phyloP scores from a whole-genome alignment of 2,888 invertebrate genomes.

The Synergus laeviventris region DNA sequence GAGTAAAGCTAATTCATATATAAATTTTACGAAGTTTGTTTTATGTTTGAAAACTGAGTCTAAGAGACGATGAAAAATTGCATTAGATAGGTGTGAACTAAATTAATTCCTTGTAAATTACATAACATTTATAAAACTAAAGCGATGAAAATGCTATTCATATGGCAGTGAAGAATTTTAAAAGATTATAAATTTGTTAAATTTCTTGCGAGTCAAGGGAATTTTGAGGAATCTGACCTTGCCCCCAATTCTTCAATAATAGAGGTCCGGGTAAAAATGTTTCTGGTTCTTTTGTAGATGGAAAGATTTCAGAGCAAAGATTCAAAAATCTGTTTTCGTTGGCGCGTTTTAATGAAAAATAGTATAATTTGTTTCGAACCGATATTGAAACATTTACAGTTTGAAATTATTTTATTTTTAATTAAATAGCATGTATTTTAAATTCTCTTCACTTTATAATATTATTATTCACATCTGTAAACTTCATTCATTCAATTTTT shows the following conservation, averaged over 20 bases:
- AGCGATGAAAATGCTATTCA: neutral
- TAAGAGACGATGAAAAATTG: neutral
- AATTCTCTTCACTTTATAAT: too few species aligned
- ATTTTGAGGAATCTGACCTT: conserved; percentile 20
- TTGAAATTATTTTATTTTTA: too few species aligned
- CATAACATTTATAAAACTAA: neutral
- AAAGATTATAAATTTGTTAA: conserved; percentile 4
- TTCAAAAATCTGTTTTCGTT: neutral
- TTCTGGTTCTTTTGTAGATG: neutral
- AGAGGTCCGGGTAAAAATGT: neutral
- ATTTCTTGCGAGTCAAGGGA: conserved; percentile 21
- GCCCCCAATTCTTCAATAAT: conserved; percentile 21
- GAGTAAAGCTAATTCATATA: conserved; percentile 19
- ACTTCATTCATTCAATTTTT: neutral
- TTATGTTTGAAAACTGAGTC: conserved; percentile 11
- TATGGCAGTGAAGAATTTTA: neutral
- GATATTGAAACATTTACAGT: neutral
- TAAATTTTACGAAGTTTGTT: conserved; percentile 6
- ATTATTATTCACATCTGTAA: too few species aligned
- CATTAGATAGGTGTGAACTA: neutral
- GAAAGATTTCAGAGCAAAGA: neutral
- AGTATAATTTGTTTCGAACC: neutral
- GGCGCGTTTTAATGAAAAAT: neutral
- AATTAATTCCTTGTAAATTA: neutral
- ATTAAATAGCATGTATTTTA: too few species aligned